Conservation (phyloP, 2,888 invertebrate genomes). For the Cephus rjabovi region DNA sequence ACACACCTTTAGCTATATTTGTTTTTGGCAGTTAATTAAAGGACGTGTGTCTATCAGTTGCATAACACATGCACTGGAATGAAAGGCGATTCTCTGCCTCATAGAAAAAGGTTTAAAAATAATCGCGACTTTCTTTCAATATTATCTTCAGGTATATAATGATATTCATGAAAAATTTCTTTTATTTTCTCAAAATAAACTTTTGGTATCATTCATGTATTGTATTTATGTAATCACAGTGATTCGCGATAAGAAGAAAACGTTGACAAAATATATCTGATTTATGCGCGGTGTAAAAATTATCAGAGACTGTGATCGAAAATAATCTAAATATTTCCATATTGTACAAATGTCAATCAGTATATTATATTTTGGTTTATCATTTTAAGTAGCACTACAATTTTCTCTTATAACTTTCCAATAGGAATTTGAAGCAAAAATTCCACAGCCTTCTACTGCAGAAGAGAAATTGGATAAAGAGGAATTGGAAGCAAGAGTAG, state of each 20-base stretch:
- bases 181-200: neutral
- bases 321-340: neutral
- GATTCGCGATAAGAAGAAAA: neutral
- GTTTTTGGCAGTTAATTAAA: constrained; percentile 55
- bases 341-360: neutral
- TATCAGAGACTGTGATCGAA: neutral
- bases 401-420: neutral
- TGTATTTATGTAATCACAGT: neutral
- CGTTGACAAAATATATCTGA: neutral
- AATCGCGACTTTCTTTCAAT: neutral
- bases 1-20: constrained; percentile 54
- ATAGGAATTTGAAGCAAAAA: constrained; percentile 78
- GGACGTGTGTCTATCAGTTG: constrained; percentile 12
- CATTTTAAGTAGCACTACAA: neutral
- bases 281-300: neutral
- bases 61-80: constrained; percentile 23
- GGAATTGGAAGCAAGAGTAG: constrained; percentile 88
- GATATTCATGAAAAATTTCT: neutral
- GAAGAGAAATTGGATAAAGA: constrained; percentile 88
- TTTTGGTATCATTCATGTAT: neutral
- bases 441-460: constrained; percentile 70
- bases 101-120: neutral
- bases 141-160: neutral
- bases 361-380: neutral
- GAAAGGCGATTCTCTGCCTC: neutral